These are phyloP conservation scores for Noctua pronuba DNA, from an alignment of 2,888 invertebrate species.

Conservation along the genomic window DNA sequence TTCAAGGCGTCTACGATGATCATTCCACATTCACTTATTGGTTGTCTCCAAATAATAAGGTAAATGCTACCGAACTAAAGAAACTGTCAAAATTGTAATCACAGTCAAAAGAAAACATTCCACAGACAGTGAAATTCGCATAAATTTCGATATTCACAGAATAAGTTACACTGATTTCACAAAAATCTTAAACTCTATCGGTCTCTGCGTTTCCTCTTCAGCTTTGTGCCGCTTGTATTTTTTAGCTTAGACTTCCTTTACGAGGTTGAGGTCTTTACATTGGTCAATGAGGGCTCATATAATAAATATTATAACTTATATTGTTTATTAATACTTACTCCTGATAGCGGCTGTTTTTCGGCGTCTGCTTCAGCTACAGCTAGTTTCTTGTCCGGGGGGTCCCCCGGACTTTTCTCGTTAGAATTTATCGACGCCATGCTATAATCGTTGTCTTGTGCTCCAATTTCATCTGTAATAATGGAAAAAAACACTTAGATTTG, in stretches of 20 bases:
- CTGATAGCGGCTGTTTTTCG: slow-evolving; percentile 87
- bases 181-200: neutral
- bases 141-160: neutral
- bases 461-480: slow-evolving; percentile 86
- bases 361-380: slow-evolving; percentile 84
- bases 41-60: neutral
- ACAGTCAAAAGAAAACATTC: neutral
- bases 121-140: neutral
- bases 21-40: slow-evolving; percentile 14
- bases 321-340: slow-evolving; percentile 76
- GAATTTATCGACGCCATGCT: slow-evolving; percentile 88
- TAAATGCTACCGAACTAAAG: neutral
- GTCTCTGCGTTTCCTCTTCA: neutral
- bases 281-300: too few species aligned
- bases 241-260: neutral
- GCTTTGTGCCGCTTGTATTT: neutral
- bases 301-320: neutral
- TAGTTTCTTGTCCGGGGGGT: slow-evolving; percentile 85
- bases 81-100: too few species aligned
- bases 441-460: slow-evolving; percentile 81
- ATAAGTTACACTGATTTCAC: neutral
- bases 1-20: neutral
- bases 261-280: neutral
- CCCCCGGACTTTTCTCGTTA: slow-evolving; percentile 82
- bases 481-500: neutral